A percentile compares a stretch with the other conserved stretches of the same genome.
phyloP scores from a whole-genome alignment of 2,113 vertebrate species.

The Xiphophorus hellerii region DNA sequence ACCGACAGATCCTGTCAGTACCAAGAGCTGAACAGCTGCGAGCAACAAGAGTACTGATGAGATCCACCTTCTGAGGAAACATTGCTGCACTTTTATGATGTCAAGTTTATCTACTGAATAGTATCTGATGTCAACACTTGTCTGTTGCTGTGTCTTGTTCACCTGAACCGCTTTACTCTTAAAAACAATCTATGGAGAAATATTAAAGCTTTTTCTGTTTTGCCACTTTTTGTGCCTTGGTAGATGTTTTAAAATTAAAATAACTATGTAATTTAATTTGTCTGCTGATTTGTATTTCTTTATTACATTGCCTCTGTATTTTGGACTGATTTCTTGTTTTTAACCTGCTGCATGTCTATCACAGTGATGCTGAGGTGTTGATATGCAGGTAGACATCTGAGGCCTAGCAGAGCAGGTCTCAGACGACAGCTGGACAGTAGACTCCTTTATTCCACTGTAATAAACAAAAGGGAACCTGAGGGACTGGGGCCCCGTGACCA shows the following conservation, averaged over 20 bases:
- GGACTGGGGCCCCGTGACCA: slow-evolving; percentile 32
- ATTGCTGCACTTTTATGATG: neutral
- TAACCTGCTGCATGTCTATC: slow-evolving; percentile 27
- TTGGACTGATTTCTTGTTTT: slow-evolving; percentile 9
- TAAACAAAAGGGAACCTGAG: slow-evolving; percentile 44
- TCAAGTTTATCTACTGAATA: neutral
- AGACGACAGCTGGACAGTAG: slow-evolving; percentile 47
- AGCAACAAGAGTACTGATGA: slow-evolving; percentile 10
- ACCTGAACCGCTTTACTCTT: neutral
- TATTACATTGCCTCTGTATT: slow-evolving; percentile 7
- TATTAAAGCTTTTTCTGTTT: neutral
- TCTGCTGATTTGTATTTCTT: accelerated
- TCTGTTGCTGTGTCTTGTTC: neutral
- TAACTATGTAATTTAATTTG: neutral
- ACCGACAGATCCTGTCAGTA: slow-evolving; percentile 42
- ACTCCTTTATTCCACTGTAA: slow-evolving; percentile 63
- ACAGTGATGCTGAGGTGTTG: slow-evolving; percentile 65
- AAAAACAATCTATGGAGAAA: neutral
- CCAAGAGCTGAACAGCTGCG: slow-evolving; percentile 9
- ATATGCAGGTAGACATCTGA: slow-evolving; percentile 35
- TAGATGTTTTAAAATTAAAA: neutral
- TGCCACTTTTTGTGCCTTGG: neutral
- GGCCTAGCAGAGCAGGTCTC: slow-evolving; percentile 14
- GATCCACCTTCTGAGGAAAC: neutral
- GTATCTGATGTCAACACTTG: neutral